phyloP scores from a whole-genome alignment of 1,140 invertebrate species.

The Archivesica marissinica region DNA sequence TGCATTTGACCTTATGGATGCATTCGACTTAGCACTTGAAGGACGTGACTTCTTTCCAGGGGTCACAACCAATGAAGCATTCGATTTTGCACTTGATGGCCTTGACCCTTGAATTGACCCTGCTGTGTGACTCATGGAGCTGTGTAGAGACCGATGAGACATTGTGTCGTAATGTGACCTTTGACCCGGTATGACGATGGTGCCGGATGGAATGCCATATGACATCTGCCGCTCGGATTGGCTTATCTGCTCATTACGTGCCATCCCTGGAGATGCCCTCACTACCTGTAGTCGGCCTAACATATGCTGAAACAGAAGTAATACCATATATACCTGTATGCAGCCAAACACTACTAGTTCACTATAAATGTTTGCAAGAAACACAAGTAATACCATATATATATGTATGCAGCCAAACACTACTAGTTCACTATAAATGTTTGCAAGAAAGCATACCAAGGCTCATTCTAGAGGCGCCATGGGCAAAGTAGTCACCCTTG shows the following conservation, averaged over 20 bases:
- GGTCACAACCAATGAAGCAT: constrained; percentile 29
- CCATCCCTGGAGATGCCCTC: constrained; percentile 71
- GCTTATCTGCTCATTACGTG: constrained; percentile 68
- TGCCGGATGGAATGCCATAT: constrained; percentile 71
- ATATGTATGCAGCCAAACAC: too few species aligned
- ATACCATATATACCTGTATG: background rate
- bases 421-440: too few species aligned
- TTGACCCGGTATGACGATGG: constrained; percentile 27
- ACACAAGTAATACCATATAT: too few species aligned
- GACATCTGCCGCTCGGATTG: constrained; percentile 70
- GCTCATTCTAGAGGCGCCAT: too few species aligned
- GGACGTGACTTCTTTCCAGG: constrained; percentile 46
- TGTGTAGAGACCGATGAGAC: background rate
- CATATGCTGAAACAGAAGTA: constrained; percentile 72
- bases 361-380: too few species aligned
- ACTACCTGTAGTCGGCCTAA: constrained; percentile 78
- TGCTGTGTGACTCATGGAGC: constrained; percentile 45
- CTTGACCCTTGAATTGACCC: constrained; percentile 42
- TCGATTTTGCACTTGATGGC: constrained; percentile 57
- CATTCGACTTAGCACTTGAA: constrained; percentile 59
- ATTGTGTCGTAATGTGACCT: constrained; percentile 18
- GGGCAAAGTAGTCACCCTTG: too few species aligned
- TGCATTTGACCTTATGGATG: constrained; percentile 55
- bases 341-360: too few species aligned
- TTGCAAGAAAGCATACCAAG: too few species aligned